Base-by-base conservation (phyloP, 2,888 invertebrate species). In the Lochmaea crataegi region DNA sequence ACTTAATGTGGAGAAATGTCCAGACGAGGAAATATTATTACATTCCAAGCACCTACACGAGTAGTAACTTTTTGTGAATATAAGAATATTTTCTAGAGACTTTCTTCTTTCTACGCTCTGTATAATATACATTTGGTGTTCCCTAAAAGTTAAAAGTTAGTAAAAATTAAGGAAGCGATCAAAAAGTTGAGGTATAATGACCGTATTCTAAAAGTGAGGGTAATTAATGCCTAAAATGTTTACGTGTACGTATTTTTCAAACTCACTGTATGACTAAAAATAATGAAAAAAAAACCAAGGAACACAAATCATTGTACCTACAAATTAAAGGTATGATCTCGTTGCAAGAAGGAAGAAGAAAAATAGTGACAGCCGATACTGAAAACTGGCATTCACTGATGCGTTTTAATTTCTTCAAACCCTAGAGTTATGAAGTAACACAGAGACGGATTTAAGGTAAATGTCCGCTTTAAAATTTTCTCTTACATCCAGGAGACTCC, bases 341-440 rank as follows among this genome's bases (percentile, higher is more conserved):
- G 22, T 51, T 14, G 32, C 26, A 42, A 65, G 32, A 64, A 64
- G 51, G 32, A 18, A 51, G 18, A 64, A 16, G 53, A 10, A 53
- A 65, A 65, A 22, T 51, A 51, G 26, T 65, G 45, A 48, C 45
- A 65, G 18, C 53, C 65, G 18, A 56, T 65, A 65, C 56, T 56
- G 65, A 53, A 65, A 41, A 9, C 65, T 16, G 2, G 18, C 18
- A 42, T 61, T 42, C 42, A 41, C 42, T n/a, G 57, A 67, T 41
- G 66, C 57, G 41, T 57, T 58, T n/a, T 56, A 16, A 22, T 57
- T 67, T 57, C 66, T 67, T 42, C 56, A 53, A 57, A 67, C 66
- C 66, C 66, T 58, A 26, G 12, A 58, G 66, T 57, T 45, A 67
- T 57, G 26, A 58, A 4, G 26, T 26, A 58, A 32, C n/a, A 58